phyloP scores from a whole-genome alignment of 1,140 invertebrate species.

The Odontomachus brunneus region DNA sequence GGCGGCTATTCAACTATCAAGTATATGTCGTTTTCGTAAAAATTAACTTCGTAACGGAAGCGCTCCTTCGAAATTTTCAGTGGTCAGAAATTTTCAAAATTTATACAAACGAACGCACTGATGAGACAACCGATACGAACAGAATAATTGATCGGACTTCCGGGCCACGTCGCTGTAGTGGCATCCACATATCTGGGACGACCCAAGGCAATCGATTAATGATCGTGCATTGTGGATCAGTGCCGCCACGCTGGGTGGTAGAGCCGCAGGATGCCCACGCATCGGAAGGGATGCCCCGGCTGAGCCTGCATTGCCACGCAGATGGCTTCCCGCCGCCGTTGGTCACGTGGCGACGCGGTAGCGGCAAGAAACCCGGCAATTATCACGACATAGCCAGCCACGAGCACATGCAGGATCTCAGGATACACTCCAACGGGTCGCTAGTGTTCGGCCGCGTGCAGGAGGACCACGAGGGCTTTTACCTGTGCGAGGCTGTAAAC shows the following conservation, averaged over 20 bases:
- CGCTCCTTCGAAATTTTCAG: too few species aligned
- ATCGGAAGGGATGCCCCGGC: constrained; percentile 91
- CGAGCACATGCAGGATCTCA: constrained; percentile 85
- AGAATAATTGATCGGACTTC: neutral
- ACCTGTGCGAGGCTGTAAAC: constrained; percentile 96
- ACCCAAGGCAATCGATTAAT: constrained; percentile 60
- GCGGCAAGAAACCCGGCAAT: constrained; percentile 92
- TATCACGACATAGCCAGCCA: constrained; percentile 91
- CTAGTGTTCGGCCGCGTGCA: constrained; percentile 92
- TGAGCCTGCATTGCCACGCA: constrained; percentile 95
- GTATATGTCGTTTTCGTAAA: too few species aligned
- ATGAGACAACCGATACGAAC: too few species aligned
- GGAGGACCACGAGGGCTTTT: constrained; percentile 95
- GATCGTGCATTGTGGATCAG: constrained; percentile 84
- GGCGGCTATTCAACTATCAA: too few species aligned
- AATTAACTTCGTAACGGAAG: too few species aligned
- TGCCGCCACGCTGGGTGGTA: constrained; percentile 96
- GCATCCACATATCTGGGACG: neutral
- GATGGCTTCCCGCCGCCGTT: constrained; percentile 95
- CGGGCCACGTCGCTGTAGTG: constrained; percentile 27
- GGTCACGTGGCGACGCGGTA: constrained; percentile 95
- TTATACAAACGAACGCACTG: too few species aligned
- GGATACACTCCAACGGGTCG: constrained; percentile 92
- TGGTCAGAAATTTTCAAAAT: too few species aligned
- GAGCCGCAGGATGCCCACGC: constrained; percentile 95